Base-by-base conservation (phyloP, 2,113 vertebrate genomes). In the Smithornis capensis region DNA sequence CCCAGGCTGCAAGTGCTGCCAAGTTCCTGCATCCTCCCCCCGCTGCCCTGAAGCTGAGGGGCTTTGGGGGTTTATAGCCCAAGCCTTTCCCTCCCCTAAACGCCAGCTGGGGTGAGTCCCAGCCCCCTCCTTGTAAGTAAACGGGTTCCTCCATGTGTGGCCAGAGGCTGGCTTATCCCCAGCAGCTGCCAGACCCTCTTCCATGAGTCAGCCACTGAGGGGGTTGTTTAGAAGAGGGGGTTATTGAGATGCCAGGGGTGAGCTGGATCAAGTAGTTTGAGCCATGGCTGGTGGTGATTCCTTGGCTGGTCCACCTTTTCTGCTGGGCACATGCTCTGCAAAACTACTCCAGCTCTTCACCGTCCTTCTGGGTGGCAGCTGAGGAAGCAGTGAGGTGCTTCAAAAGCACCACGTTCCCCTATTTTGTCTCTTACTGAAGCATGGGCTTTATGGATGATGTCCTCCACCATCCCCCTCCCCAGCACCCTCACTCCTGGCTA, bases 101-200 rank as follows among this genome's bases (percentile, higher is more conserved):
- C n/a, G 49, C 50, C 24, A 42, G 24, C 27, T 42, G 33, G 27
- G 38, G 33, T 8, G 25, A 91, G 35, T 35, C 18, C 33, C 1
- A 29, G 24, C 35, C 5, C 12, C 6, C 14, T 67, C 16, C 9
- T 16, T 67, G 28, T 21, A 52, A 52, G 19, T 38, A 29, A 44
- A 44, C 0, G 2, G 0, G 13, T 35, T 76, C 12, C 13, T 10
- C 33, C 6, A 5, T 0, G 0, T 4, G 8, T 1, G 3, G 50
- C 52, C 7, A 13, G 59, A 21, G 53, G 14, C 13, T 7, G 47
- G 31, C 38, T 69, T 2, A 1, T 59, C 24, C 37, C 16, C 12
- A 12, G 28, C 0, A 0, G 57, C 23, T 28, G 27, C 19, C 62
- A 35, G 50, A 14, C 7, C 6, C 37, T 60, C 29, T 69, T 14